These are phyloP conservation scores for Dreissena polymorpha DNA, from an alignment of 1,140 invertebrate genomes.

Conservation along the genomic window DNA sequence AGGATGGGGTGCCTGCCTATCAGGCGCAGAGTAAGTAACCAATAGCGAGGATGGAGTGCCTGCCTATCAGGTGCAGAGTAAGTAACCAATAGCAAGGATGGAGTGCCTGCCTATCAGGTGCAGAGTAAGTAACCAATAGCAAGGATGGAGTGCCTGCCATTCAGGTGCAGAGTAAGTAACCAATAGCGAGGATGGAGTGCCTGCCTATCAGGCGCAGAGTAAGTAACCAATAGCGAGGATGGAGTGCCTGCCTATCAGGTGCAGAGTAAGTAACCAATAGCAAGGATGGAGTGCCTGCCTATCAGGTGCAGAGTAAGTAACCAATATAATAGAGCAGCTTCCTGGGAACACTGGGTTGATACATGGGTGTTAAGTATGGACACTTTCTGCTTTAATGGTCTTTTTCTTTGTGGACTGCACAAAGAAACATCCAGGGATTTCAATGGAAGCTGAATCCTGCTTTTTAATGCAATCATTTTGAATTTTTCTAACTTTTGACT, in stretches of 20 bases:
- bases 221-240: conserved; percentile 44
- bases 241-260: conserved; percentile 47
- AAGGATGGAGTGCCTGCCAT: conserved; percentile 54
- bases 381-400: no score
- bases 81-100: conserved; percentile 50
- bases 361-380: no score
- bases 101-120: conserved; percentile 40
- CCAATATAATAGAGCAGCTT: background rate
- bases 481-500: no score
- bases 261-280: conserved; percentile 40
- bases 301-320: conserved; percentile 44
- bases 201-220: conserved; percentile 39
- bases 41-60: conserved; percentile 53
- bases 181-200: conserved; percentile 54
- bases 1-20: conserved; percentile 50
- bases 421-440: no score
- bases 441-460: no score
- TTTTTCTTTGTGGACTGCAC: no score
- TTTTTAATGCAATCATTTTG: no score
- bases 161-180: conserved; percentile 44
- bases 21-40: conserved; percentile 43
- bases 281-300: conserved; percentile 54
- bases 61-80: conserved; percentile 42
- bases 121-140: conserved; percentile 40
- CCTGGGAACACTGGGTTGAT: no score